Evolutionary conservation across 2,888 invertebrate species (phyloP), one percentile per base, ranked within the genome.

Genomic region (Pherbina coryleti): DNA sequence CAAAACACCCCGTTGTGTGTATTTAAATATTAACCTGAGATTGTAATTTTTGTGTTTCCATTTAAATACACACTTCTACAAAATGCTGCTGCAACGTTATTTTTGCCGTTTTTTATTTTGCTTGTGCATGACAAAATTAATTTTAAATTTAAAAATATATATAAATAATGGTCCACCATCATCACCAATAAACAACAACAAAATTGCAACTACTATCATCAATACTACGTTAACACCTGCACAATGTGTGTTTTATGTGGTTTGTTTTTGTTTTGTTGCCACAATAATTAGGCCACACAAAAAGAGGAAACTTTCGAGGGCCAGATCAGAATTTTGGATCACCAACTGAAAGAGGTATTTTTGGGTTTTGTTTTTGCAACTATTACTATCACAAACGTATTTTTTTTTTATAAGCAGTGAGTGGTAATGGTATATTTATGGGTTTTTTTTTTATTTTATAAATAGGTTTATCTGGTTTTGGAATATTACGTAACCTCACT

Each of bases 271-370:
- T 71, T 75, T 19, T 55, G 44, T 76, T 74, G 19, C 49, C 31
- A 51, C 53, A 69, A 53, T 55, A 44, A 72, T 89, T 92, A 98
- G 97, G 97, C 98, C 88, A 96, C 97, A 89, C 95, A 97, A 92
- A 95, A 97, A 91, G 98, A 98, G 92, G 98, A 98, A 91, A 94
- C 95, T 85, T 97, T 95, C 92, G 95, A 96, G 90, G 93, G 93
- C 90, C 96, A 96, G 92, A 95, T 97, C 89, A 96, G 97, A 93
- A 92, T 94, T 88, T 93, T 97, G 92, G 95, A 95, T 91, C 93
- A 94, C 91, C 94, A 96, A 91, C 93, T 98, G 87, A 96, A 95
- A 94, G 97, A 98, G 97, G 97, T 98, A 95, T 94, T 89, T 86
- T 82, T 28, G 34, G 22, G 75, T 19, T 7, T 51, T 67, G 1